phyloP scores from a whole-genome alignment of 2,113 vertebrate species.

The Mobula hypostoma region DNA sequence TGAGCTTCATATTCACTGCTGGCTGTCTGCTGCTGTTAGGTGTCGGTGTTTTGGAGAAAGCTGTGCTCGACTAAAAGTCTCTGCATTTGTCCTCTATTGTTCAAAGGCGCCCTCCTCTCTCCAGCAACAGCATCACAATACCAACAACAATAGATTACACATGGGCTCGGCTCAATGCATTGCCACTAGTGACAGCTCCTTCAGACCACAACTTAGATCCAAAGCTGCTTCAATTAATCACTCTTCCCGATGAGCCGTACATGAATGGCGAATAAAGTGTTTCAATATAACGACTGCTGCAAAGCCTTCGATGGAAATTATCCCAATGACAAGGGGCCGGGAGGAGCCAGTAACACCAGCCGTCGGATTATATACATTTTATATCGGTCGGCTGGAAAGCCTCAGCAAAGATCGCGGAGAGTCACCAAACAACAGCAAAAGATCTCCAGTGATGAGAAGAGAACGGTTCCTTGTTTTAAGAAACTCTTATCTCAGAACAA shows the following conservation, averaged over 20 bases:
- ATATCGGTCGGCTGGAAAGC: neutral
- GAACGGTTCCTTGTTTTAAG: neutral
- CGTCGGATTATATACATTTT: neutral
- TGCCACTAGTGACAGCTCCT: neutral
- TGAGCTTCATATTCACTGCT: conserved; percentile 38
- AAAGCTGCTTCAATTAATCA: neutral
- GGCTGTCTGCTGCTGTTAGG: neutral
- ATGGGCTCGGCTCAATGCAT: conserved; percentile 36
- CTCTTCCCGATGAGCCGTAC: neutral
- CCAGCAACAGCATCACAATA: conserved; percentile 40
- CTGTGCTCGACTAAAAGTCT: conserved; percentile 33
- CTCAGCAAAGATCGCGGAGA: neutral
- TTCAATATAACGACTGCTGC: neutral
- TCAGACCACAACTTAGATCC: neutral
- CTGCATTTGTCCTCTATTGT: conserved; percentile 49
- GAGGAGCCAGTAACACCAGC: neutral
- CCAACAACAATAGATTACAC: conserved; percentile 41
- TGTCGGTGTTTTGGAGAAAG: neutral
- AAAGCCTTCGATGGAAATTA: conserved; percentile 2
- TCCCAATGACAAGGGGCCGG: neutral
- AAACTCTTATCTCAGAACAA: neutral
- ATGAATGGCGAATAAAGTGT: neutral
- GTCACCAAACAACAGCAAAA: too few relatives aligned
- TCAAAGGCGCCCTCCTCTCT: conserved; percentile 43
- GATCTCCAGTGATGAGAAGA: neutral